Evolutionary conservation across 2,797 vertebrate genomes (phyloP).

Genomic region (Etheostoma perlongum): DNA sequence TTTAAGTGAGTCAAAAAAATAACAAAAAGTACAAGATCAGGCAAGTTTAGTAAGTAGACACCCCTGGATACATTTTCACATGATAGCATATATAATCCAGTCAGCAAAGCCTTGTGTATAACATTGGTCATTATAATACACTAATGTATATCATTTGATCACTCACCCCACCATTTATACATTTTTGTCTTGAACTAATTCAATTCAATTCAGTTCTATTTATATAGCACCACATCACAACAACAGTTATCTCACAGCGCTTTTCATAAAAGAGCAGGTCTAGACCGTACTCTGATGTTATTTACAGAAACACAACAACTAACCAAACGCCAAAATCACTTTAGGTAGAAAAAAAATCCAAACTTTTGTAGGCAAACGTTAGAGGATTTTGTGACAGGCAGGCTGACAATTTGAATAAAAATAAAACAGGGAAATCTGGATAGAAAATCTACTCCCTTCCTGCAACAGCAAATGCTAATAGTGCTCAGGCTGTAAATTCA

Average conservation of each 20-base stretch:
- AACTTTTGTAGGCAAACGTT: background rate
- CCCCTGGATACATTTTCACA: background rate
- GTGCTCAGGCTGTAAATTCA: slow-evolving; percentile 2
- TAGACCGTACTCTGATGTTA: too few relatives aligned
- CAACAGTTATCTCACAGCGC: too few relatives aligned
- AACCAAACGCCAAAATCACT: background rate
- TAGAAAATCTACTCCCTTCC: slow-evolving; percentile 11
- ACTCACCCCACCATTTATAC: background rate
- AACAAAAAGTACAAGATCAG: background rate
- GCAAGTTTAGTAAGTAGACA: slow-evolving; percentile 7
- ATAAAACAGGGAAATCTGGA: background rate
- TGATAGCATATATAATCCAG: background rate
- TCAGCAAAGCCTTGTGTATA: background rate
- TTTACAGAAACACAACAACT: too few relatives aligned
- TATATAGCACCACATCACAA: too few relatives aligned
- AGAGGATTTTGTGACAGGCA: background rate
- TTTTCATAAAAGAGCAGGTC: too few relatives aligned
- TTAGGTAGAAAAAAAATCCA: background rate
- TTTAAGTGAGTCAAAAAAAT: background rate
- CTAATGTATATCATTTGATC: background rate
- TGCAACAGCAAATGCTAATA: slow-evolving; percentile 22
- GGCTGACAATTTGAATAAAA: background rate
- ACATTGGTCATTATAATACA: background rate
- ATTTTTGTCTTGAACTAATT: background rate
- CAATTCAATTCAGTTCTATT: too few relatives aligned